Evolutionary conservation across 2,113 vertebrate genomes (phyloP).

Genomic region (Myxocyprinus asiaticus): DNA sequence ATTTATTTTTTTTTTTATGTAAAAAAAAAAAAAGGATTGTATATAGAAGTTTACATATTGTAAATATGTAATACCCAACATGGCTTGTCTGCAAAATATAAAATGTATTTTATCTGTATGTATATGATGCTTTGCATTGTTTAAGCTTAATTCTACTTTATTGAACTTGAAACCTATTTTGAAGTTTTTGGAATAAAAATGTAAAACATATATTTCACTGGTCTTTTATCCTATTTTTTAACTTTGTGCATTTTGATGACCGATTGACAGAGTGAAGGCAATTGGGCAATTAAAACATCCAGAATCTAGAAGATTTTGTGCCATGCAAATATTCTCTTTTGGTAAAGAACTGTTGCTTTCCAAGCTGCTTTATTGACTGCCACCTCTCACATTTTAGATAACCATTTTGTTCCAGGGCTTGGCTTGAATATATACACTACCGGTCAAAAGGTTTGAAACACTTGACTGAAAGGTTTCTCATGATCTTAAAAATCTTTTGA

Average conservation of each 20-base stretch:
- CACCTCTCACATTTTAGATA: no score
- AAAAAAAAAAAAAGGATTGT: constrained; percentile 88
- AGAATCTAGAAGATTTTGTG: not conserved
- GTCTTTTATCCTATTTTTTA: not conserved
- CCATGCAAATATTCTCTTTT: not conserved
- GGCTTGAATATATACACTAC: no score
- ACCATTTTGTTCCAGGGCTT: not conserved
- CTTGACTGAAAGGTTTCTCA: no score
- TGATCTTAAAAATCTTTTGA: no score
- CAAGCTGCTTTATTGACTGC: not conserved
- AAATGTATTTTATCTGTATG: constrained; percentile 99
- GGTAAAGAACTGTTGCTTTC: not conserved
- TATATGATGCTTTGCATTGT: constrained; percentile 98
- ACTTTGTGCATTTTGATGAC: not conserved
- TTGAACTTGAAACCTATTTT: constrained; percentile 99
- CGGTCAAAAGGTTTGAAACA: no score
- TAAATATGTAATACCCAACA: constrained; percentile 96
- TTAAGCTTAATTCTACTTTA: constrained; percentile 91
- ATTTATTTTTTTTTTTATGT: constrained; percentile 77
- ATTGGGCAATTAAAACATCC: not conserved
- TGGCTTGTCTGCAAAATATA: constrained; percentile 97
- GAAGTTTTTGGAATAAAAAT: constrained; percentile 97
- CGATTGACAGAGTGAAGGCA: not conserved
- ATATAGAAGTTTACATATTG: constrained; percentile 96
- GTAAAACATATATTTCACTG: constrained; percentile 76